Percentiles rank a stretch among this genome's conserved stretches.
Evolutionary conservation across 1,140 invertebrate species (phyloP).

Genomic region (Anastatus disparis): DNA sequence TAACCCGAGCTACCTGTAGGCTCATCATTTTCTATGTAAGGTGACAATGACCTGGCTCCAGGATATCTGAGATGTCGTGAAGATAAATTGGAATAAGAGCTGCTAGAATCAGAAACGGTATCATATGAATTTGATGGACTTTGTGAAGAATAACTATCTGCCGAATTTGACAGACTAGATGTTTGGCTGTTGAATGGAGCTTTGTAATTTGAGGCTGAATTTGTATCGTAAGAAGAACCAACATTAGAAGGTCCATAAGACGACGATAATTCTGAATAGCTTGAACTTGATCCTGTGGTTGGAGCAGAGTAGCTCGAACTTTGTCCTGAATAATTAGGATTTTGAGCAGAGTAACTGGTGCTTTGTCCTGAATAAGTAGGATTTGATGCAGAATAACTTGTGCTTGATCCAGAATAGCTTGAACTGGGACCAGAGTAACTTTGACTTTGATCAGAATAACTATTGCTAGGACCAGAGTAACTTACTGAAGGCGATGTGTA

Average conservation of each 20-base stretch:
- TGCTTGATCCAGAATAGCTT: neutral
- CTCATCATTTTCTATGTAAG: constrained; percentile 22
- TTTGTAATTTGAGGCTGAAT: constrained; percentile 12
- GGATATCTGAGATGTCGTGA: constrained; percentile 53
- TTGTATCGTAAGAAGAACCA: neutral
- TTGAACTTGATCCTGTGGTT: too few relatives aligned
- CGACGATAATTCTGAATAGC: too few relatives aligned
- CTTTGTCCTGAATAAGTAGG: too few relatives aligned
- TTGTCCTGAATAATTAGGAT: too few relatives aligned
- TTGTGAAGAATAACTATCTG: constrained; percentile 13
- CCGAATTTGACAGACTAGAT: constrained; percentile 27
- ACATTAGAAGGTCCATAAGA: neutral
- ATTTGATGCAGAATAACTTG: too few relatives aligned
- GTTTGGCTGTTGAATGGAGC: neutral
- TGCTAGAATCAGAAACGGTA: constrained; percentile 33
- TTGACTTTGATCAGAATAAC: too few relatives aligned
- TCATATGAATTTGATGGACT: neutral
- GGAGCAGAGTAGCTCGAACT: too few relatives aligned
- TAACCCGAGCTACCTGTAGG: constrained; percentile 49
- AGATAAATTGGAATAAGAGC: constrained; percentile 52
- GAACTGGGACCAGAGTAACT: too few relatives aligned
- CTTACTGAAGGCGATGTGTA: constrained; percentile 34
- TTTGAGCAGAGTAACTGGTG: too few relatives aligned
- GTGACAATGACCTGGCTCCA: constrained; percentile 26
- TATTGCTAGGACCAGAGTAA: too few relatives aligned